Evolutionary conservation across 2,888 invertebrate genomes (phyloP), one percentile per base, ranked within the genome.

Genomic region (Anthrax anthrax): DNA sequence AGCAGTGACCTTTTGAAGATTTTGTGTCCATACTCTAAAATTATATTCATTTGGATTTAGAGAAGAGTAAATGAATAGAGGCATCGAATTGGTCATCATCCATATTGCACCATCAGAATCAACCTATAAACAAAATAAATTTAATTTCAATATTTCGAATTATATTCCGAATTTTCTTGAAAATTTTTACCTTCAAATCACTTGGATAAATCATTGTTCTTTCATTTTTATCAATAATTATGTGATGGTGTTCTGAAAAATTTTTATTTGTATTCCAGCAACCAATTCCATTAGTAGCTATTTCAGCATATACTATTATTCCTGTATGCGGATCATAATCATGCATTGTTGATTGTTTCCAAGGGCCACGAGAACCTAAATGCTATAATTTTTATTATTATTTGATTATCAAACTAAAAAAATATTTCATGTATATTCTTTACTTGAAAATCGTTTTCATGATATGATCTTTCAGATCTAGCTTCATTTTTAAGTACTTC

Each of bases 131-230:
- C 8, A 6, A 23, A 6, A 23, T 23, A 6, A 23, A 6, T 23
- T 23, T 23, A 23, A 23, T 6, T 23, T 23, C 8, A 23, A 23
- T 6, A 23, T 23, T 23, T 23, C 23, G 8, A 23, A 23, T 23
- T 23, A 23, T 23, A 23, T 23, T 23, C n/a, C n/a, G n/a, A n/a
- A n/a, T n/a, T n/a, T n/a, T n/a, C n/a, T n/a, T n/a, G n/a, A n/a
- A n/a, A n/a, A 16, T 5, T n/a, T 2, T 2, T 57, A 73, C 67
- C 55, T 63, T 75, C 41, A 81, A 60, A 57, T 81, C 81, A 56
- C 77, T 77, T 1, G 86, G 85, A 60, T 87, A 88, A 46, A 82
- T 76, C 70, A 88, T 70, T 12, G 66, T 73, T 5, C 63, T 57
- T 10, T 70, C 67, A 57, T 85, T 74, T 43, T 73, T 70, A 0